Evolutionary conservation across 2,888 invertebrate species (phyloP).

Genomic region (Melinopterus prodromus): DNA sequence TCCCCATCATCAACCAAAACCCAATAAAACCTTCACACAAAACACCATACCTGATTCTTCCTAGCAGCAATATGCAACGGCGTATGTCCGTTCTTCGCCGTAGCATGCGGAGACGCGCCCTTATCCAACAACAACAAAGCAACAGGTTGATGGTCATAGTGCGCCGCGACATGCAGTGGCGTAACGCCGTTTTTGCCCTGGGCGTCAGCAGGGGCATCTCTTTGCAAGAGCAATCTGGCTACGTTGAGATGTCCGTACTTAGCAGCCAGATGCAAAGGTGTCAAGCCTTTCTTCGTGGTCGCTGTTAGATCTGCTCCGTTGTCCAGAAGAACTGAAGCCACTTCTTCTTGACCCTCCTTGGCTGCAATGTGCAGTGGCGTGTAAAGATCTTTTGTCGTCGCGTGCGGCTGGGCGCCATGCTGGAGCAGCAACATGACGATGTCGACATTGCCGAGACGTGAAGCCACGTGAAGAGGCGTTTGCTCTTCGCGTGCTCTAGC

Average conservation of each 20-base stretch:
- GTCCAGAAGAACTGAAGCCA: slow-evolving; percentile 87
- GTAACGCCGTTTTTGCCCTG: slow-evolving; percentile 96
- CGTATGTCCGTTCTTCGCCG: slow-evolving; percentile 98
- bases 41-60: slow-evolving; percentile 81
- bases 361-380: slow-evolving; percentile 97
- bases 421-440: slow-evolving; percentile 93
- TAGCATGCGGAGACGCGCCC: slow-evolving; percentile 92
- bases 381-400: slow-evolving; percentile 93
- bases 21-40: slow-evolving; percentile 26
- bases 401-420: slow-evolving; percentile 90
- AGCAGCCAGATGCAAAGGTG: slow-evolving; percentile 95
- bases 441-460: slow-evolving; percentile 94
- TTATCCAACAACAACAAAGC: slow-evolving; percentile 89
- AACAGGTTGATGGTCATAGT: slow-evolving; percentile 94
- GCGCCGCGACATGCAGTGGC: slow-evolving; percentile 95
- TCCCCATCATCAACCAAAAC: slow-evolving; percentile 8
- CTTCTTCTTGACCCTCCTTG: slow-evolving; percentile 93
- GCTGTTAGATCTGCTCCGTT: slow-evolving; percentile 88
- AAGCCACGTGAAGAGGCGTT: slow-evolving; percentile 96
- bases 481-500: slow-evolving; percentile 86
- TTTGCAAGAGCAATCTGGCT: slow-evolving; percentile 84
- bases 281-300: slow-evolving; percentile 96
- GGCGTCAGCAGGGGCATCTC: slow-evolving; percentile 83
- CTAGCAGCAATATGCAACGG: slow-evolving; percentile 98
- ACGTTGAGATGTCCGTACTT: slow-evolving; percentile 96